Conservation (phyloP, 2,113 vertebrate genomes). For the Beaufortia kweichowensis region DNA sequence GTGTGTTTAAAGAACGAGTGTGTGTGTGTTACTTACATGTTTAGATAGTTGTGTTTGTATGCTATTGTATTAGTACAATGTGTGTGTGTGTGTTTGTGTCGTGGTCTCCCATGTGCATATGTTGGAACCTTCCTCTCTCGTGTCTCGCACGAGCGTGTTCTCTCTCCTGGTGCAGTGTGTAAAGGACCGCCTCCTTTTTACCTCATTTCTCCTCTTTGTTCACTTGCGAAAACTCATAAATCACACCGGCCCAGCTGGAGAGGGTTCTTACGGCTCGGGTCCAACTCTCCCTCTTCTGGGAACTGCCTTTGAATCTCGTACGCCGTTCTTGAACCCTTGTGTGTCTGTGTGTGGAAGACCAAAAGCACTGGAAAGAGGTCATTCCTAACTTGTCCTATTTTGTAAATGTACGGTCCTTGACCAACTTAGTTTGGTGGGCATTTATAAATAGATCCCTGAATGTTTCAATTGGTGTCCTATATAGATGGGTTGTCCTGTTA, state of each 20-base stretch:
- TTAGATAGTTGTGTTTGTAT: not conserved
- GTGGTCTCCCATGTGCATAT: not conserved
- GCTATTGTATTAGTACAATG: not conserved
- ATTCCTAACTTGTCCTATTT: slow-evolving; percentile 71
- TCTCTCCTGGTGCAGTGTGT: slow-evolving; percentile 72
- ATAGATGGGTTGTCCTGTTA: not conserved
- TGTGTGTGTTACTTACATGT: slow-evolving; percentile 1
- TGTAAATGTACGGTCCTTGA: slow-evolving; percentile 37
- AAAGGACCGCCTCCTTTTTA: slow-evolving; percentile 69
- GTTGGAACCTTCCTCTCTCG: slow-evolving; percentile 15
- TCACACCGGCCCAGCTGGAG: slow-evolving; percentile 66
- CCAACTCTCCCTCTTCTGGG: slow-evolving; percentile 63
- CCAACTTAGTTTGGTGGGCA: slow-evolving; percentile 16
- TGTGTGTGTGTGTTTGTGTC: not conserved
- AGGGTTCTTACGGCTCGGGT: slow-evolving; percentile 65
- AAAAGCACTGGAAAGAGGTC: slow-evolving; percentile 71
- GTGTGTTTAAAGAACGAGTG: slow-evolving; percentile 17
- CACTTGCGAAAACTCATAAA: slow-evolving; percentile 70
- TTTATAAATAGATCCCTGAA: slow-evolving; percentile 18
- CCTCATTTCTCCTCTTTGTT: slow-evolving; percentile 69
- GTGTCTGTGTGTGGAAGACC: slow-evolving; percentile 54
- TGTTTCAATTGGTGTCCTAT: slow-evolving; percentile 37
- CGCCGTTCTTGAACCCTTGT: slow-evolving; percentile 63
- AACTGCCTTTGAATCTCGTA: slow-evolving; percentile 65
- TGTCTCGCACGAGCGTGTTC: slow-evolving; percentile 40